Percentiles rank a stretch among this genome's conserved stretches.
Evolutionary conservation across 2,113 vertebrate species (phyloP).

Genomic region (Phainopepla nitens): DNA sequence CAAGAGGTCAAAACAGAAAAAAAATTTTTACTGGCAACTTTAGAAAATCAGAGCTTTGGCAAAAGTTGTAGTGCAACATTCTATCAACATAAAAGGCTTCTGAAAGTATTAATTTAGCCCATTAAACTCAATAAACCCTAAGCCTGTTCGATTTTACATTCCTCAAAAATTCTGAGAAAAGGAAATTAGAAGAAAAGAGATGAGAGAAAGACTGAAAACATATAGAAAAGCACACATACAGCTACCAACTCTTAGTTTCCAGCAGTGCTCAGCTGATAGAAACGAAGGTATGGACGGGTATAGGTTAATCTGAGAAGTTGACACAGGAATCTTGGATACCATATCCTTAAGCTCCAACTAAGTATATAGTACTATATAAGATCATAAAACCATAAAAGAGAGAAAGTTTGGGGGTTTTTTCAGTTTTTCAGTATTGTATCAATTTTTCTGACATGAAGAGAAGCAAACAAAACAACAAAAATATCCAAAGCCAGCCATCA

Average conservation of each 20-base stretch:
- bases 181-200: neutral
- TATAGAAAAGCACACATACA: neutral
- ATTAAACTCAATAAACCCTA: neutral
- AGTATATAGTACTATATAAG: no score
- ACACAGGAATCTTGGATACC: neutral
- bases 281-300: neutral
- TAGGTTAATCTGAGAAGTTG: neutral
- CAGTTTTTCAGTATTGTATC: neutral
- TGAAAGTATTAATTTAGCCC: neutral
- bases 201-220: neutral
- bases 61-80: neutral
- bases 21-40: neutral
- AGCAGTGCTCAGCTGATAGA: neutral
- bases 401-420: neutral
- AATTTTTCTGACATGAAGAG: neutral
- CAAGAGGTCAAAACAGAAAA: neutral
- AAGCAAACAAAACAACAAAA: neutral
- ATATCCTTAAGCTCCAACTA: neutral
- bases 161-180: neutral
- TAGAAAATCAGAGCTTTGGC: neutral
- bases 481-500: neutral
- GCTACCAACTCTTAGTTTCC: neutral
- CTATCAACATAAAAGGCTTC: neutral
- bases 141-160: fast-evolving
- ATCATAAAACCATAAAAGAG: no score